phyloP scores from a whole-genome alignment of 2,888 invertebrate genomes.

The Calephelis perditalis region DNA sequence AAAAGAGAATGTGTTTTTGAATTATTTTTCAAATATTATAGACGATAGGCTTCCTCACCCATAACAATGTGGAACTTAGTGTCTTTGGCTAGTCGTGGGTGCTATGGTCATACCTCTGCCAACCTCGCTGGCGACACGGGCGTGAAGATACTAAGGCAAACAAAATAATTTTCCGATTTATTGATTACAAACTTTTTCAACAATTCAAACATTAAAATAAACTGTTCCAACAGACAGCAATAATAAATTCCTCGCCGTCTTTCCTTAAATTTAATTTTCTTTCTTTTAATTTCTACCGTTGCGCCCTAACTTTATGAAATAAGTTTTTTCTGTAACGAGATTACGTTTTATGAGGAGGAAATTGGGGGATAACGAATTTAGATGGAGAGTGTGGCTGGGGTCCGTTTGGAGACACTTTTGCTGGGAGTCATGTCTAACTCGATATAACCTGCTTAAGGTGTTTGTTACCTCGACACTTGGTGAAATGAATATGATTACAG shows the following conservation, averaged over 20 bases:
- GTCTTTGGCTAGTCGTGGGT: no score
- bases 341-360: slow-evolving; percentile 69
- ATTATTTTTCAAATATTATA: no score
- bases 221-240: slow-evolving; percentile 5
- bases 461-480: not conserved
- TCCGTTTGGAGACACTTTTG: slow-evolving; percentile 7
- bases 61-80: no score
- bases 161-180: not conserved
- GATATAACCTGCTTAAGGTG: slow-evolving; percentile 1
- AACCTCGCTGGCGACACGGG: no score
- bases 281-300: slow-evolving; percentile 59
- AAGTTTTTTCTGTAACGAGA: slow-evolving; percentile 70
- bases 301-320: slow-evolving; percentile 61
- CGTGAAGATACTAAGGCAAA: no score
- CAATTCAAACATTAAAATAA: slow-evolving; percentile 8
- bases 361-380: slow-evolving; percentile 69
- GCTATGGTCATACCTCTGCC: no score
- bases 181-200: slow-evolving; percentile 8
- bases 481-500: not conserved
- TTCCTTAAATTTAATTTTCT: slow-evolving; percentile 33
- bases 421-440: not conserved
- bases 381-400: slow-evolving; percentile 33
- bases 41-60: no score
- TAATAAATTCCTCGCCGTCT: slow-evolving; percentile 6
- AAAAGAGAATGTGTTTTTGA: no score